Evolutionary conservation across 2,888 invertebrate genomes (phyloP), one percentile per base, ranked within the genome.

Genomic region (Sisyra terminalis): DNA sequence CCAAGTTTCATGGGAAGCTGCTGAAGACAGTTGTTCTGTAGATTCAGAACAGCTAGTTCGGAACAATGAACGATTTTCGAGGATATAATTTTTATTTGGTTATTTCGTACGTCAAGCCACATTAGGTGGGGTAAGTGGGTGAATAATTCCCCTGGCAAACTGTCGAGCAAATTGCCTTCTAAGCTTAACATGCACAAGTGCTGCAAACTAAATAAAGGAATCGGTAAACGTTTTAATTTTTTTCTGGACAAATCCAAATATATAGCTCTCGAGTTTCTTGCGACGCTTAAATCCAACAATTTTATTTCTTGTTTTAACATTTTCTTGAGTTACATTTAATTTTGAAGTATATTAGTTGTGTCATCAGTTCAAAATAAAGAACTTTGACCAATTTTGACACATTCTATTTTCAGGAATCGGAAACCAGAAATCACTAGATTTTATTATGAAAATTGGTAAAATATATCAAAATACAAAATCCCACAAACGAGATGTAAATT

Each of bases 111-210:
- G 17, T 37, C 37, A 3, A 37, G 18, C 37, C 37, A 37, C 18
- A 18, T 37, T 17, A 37, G 17, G 8, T 18, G 16, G 10, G 16
- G 11, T 18, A 37, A 11, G 16, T 13, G 11, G 3, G 16, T 18
- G 16, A 37, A 37, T n/a, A 37, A n/a, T 9, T 15, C 16, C n/a
- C 11, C 18, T 2, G 37, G 37, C 17, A 37, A 17, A 16, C 15
- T 11, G 2, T 13, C 16, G 16, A 37, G 18, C n/a, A 17, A 9
- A 37, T 37, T 37, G 11, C 14, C 16, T 3, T 37, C 37, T 16
- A 37, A 37, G 17, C 37, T 17, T 37, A 37, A 11, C 37, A 37
- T 37, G n/a, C 37, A 17, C 18, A 37, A 37, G 17, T 37, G n/a
- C 9, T 18, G 7, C 16, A 16, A 37, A 7, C 9, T 37, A 7